Percentiles rank a stretch among this genome's conserved stretches.
Conservation (phyloP, 2,113 vertebrate species). For the Podarcis muralis region DNA sequence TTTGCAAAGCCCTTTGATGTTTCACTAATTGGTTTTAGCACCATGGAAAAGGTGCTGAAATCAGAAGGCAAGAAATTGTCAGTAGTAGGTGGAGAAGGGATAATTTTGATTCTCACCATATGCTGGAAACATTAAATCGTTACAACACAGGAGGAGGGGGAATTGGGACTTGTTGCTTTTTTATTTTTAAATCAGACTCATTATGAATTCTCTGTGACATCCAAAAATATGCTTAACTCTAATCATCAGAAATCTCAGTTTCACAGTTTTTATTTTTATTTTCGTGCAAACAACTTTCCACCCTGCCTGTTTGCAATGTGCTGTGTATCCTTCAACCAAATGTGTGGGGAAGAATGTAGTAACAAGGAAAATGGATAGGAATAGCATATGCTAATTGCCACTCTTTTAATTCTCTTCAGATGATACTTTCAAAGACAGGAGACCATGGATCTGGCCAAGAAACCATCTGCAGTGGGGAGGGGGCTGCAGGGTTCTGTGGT, state of each 20-base stretch:
- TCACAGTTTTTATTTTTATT: constrained; percentile 69
- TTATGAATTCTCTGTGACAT: constrained; percentile 48
- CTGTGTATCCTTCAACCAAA: constrained; percentile 60
- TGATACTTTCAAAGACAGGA: neutral
- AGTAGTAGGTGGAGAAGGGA: constrained; percentile 70
- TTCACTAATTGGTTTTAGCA: constrained; percentile 77
- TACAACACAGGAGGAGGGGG: constrained; percentile 58
- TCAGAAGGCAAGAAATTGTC: constrained; percentile 70
- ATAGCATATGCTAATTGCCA: constrained; percentile 52
- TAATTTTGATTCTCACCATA: constrained; percentile 76
- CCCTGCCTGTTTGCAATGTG: constrained; percentile 47
- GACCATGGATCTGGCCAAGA: neutral
- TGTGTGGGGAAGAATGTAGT: constrained; percentile 62
- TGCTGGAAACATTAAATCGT: constrained; percentile 73
- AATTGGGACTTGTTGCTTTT: constrained; percentile 68
- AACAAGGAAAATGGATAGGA: constrained; percentile 62
- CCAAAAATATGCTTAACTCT: constrained; percentile 67
- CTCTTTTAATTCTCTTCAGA: constrained; percentile 62
- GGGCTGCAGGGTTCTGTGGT: neutral
- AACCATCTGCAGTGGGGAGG: neutral
- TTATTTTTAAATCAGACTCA: constrained; percentile 64
- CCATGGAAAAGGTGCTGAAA: constrained; percentile 73
- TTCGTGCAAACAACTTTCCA: constrained; percentile 59
- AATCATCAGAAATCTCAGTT: constrained; percentile 55
- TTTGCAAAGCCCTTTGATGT: constrained; percentile 69